Evolutionary conservation across 2,797 vertebrate genomes (phyloP), one percentile per base, ranked within the genome.

Genomic region (Hemibagrus guttatus): DNA sequence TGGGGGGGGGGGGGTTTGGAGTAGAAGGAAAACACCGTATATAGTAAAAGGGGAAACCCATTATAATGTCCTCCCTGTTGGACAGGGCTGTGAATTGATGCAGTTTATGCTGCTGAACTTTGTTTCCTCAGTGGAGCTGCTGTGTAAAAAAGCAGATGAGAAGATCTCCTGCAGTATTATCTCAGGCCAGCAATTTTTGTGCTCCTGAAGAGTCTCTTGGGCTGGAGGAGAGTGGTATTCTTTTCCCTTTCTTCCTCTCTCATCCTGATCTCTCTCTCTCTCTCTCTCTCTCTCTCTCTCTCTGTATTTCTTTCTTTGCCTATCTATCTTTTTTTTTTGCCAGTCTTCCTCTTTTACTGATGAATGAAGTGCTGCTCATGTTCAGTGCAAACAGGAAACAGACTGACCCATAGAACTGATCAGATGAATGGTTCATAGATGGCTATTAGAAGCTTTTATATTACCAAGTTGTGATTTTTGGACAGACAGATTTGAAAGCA

Each of bases 171-270:
- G 91, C 86, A 89, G 87, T 88, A 89, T 90, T 86, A 91, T 87
- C 84, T 90, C 87, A 92, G 87, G 87, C 87, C 90, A 92, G 89
- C 91, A 92, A 92, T 93, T 93, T 93, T 91, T 88, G 90, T 86
- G 85, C 81, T 91, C 14, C 66, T 56, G 78, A 82, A 68, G 82
- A 76, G 69, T 75, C 89, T 90, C 82, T 92, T 85, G 86, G 90
- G 90, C 81, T 86, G 83, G 85, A 89, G 90, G 85, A 84, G 61
- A 68, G 76, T 58, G 74, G 83, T 89, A 56, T 85, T 66, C 46
- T 59, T 23, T 83, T 74, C 26, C 56, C 7, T 74, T 79, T 81
- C 31, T 68, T n/a, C 66, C 58, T 76, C 63, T 68, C 49, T 49
- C 52, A 69, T 56, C 26, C 49, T 49, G 39, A 76, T 56, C 31